A percentile compares a stretch with the other conserved stretches of the same genome.
These are phyloP conservation scores for Orbicella faveolata DNA, from an alignment of 64 coral and sea anemone species.

Conservation along the genomic window DNA sequence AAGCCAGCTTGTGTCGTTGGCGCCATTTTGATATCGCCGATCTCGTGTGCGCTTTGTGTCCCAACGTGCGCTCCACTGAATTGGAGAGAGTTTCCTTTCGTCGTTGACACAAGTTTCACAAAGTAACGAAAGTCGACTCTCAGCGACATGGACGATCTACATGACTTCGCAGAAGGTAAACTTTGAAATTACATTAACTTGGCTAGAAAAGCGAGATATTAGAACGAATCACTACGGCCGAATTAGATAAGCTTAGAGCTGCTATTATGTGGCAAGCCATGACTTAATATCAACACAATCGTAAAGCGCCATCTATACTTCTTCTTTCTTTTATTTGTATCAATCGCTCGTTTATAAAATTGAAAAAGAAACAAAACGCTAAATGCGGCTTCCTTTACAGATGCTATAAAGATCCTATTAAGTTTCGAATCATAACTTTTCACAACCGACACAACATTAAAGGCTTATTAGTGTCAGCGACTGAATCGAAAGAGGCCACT, in stretches of 20 bases:
- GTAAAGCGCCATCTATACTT: background rate
- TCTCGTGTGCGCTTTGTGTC: background rate
- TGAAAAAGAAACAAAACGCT: constrained; percentile 2
- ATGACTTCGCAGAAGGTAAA: constrained; percentile 17
- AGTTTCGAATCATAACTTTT: background rate
- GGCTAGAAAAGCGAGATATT: background rate
- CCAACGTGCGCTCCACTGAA: background rate
- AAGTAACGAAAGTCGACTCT: background rate
- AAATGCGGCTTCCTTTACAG: background rate
- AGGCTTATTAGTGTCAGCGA: background rate
- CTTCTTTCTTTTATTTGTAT: constrained; percentile 5
- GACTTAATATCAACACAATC: background rate
- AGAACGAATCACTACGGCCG: background rate
- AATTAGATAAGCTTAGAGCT: background rate
- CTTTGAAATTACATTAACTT: background rate
- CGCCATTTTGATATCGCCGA: constrained; percentile 8
- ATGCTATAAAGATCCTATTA: background rate
- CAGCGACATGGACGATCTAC: constrained; percentile 2
- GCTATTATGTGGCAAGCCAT: background rate
- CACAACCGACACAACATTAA: background rate
- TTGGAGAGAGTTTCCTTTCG: background rate
- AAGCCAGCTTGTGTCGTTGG: constrained; percentile 18
- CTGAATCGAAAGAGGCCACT: background rate
- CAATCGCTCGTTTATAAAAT: background rate
- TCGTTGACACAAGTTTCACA: background rate